These are phyloP conservation scores for Lycocorax pyrrhopterus DNA, from an alignment of 2,113 vertebrate genomes.

Conservation along the genomic window DNA sequence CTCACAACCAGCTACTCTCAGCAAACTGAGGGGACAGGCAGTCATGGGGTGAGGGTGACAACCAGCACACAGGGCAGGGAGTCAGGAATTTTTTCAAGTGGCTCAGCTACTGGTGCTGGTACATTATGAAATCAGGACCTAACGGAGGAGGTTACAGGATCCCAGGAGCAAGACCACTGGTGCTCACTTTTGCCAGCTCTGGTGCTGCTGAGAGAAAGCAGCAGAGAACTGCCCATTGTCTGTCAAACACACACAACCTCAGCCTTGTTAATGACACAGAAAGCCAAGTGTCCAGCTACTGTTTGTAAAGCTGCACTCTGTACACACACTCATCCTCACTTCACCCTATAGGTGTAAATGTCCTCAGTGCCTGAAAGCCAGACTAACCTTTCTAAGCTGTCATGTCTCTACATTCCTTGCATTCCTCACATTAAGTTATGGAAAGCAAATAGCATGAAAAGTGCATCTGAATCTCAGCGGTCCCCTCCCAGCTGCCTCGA, in stretches of 20 bases:
- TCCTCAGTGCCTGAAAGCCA: not conserved
- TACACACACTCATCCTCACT: not conserved
- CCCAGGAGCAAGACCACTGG: not conserved
- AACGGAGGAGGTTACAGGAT: not conserved
- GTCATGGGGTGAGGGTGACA: fast-evolving
- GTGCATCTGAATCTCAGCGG: not conserved
- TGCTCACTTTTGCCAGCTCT: not conserved
- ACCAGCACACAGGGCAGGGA: not conserved
- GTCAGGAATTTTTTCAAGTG: not conserved
- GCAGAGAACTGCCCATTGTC: not conserved
- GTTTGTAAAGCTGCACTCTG: not conserved
- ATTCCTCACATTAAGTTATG: not conserved
- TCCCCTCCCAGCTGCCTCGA: not conserved
- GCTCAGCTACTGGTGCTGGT: not conserved
- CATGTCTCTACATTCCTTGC: not conserved
- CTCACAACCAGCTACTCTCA: not conserved
- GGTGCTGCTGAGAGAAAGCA: not conserved
- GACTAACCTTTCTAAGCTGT: not conserved
- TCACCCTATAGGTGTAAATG: not conserved
- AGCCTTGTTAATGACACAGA: not conserved
- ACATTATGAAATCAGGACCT: not conserved
- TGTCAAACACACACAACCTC: not conserved
- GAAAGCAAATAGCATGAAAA: not conserved
- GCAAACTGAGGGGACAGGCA: not conserved
- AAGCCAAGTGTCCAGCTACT: not conserved